phyloP scores from a whole-genome alignment of 2,797 vertebrate genomes.

The Lateolabrax maculatus region DNA sequence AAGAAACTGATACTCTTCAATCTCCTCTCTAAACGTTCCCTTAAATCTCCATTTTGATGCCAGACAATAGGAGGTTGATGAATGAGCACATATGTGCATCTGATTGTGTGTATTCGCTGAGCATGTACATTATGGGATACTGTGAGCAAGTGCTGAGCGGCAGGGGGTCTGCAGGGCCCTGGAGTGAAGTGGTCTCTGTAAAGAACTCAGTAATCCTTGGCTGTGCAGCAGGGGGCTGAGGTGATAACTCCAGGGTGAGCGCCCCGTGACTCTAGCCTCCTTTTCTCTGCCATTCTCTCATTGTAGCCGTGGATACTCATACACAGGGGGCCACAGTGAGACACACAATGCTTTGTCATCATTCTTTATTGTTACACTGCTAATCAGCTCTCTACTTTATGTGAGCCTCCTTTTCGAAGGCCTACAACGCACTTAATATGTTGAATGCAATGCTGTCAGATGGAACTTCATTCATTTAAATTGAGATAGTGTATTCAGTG shows the following conservation, averaged over 20 bases:
- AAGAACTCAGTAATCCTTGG: constrained; percentile 65
- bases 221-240: constrained; percentile 54
- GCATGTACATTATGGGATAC: constrained; percentile 37
- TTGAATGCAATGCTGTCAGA: constrained; percentile 10
- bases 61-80: constrained; percentile 33
- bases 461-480: neutral
- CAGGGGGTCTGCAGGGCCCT: constrained; percentile 26
- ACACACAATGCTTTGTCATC: constrained; percentile 62
- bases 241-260: constrained; percentile 54
- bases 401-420: constrained; percentile 2
- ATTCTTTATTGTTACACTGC: constrained; percentile 56
- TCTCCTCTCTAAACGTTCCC: constrained; percentile 7
- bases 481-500: neutral
- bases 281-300: constrained; percentile 44
- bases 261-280: constrained; percentile 36
- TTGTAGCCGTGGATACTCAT: constrained; percentile 50
- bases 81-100: constrained; percentile 5
- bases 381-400: constrained; percentile 45
- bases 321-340: constrained; percentile 30
- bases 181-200: constrained; percentile 51
- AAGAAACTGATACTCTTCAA: neutral
- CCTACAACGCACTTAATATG: constrained; percentile 1
- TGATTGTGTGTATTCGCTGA: constrained; percentile 1
- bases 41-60: constrained; percentile 19
- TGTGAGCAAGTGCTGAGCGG: constrained; percentile 47